Evolutionary conservation across 2,888 invertebrate genomes (phyloP), one percentile per base, ranked within the genome.

Genomic region (Priocnemis perturbator): DNA sequence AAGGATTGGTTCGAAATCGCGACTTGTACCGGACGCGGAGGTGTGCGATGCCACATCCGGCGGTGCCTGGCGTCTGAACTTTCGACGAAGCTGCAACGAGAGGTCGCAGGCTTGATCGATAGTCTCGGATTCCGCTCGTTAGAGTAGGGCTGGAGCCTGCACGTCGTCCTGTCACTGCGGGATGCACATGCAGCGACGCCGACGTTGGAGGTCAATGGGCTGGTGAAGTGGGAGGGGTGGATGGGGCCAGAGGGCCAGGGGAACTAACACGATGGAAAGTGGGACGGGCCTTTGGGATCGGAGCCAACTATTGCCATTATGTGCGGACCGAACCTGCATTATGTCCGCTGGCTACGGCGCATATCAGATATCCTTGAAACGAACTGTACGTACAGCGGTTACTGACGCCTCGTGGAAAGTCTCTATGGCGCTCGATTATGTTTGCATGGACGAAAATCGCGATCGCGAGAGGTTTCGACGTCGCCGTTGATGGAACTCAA

Each of bases 271-370:
- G 73, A 52, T 73, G 50, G 76, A 70, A 69, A 69, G 71, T 66
- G 69, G 71, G 70, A 60, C 60, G 71, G 71, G 71, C 69, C 76
- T 74, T 74, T 75, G 83, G 84, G 83, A 82, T 76, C 71, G 60
- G 58, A 69, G 85, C 85, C 84, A 84, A 85, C 81, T 79, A 82
- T 85, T 76, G 75, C 74, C 76, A 83, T 84, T 84, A 84, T 79
- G 78, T 74, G 73, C 77, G 78, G 57, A 73, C 77, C 63, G 77
- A 68, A 64, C 78, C 68, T 77, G 77, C 81, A 83, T 83, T 83
- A 82, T 77, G 44, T 74, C 71, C 76, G 67, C 60, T 59, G 69
- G 72, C 78, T 71, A 76, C 67, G 69, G 68, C 63, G 77, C 78
- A 83, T 82, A 77, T 76, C 74, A 75, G 79, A 83, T 82, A 82